phyloP scores from a whole-genome alignment of 2,888 invertebrate species.

The Bibio marci region DNA sequence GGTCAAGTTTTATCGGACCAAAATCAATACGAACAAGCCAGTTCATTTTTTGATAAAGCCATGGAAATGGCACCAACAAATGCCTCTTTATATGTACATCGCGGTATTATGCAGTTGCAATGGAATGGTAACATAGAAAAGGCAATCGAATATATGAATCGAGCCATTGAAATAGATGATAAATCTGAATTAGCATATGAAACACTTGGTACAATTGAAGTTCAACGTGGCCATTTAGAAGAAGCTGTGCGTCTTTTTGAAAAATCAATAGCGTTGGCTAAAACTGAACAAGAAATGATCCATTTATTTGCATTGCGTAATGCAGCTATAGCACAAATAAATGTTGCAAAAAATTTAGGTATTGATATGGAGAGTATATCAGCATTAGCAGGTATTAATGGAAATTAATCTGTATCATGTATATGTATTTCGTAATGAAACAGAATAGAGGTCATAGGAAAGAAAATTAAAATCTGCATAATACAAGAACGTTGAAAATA shows the following conservation, averaged over 20 bases:
- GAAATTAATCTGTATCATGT: no score
- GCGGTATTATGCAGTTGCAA: constrained; percentile 66
- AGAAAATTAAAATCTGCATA: no score
- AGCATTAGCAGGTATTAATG: not conserved
- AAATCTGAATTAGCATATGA: constrained; percentile 92
- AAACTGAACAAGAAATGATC: constrained; percentile 75
- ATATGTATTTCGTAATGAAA: no score
- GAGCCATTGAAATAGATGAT: constrained; percentile 73
- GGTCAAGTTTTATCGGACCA: constrained; percentile 82
- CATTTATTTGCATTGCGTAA: constrained; percentile 80
- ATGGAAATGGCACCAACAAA: constrained; percentile 67
- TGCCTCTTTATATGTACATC: constrained; percentile 74
- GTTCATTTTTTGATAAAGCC: constrained; percentile 64
- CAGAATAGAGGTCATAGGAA: no score
- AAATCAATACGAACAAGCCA: constrained; percentile 67
- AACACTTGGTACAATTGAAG: constrained; percentile 86
- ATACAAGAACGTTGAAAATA: no score
- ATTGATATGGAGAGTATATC: constrained; percentile 29
- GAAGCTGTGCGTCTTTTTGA: constrained; percentile 74
- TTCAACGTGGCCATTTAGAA: constrained; percentile 68
- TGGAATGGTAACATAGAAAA: constrained; percentile 70
- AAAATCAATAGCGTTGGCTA: constrained; percentile 69
- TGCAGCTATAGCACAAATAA: constrained; percentile 77
- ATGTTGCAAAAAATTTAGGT: constrained; percentile 61
- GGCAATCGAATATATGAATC: constrained; percentile 58